Evolutionary conservation across 2,113 vertebrate species (phyloP).

Genomic region (Chaetodon auriga): DNA sequence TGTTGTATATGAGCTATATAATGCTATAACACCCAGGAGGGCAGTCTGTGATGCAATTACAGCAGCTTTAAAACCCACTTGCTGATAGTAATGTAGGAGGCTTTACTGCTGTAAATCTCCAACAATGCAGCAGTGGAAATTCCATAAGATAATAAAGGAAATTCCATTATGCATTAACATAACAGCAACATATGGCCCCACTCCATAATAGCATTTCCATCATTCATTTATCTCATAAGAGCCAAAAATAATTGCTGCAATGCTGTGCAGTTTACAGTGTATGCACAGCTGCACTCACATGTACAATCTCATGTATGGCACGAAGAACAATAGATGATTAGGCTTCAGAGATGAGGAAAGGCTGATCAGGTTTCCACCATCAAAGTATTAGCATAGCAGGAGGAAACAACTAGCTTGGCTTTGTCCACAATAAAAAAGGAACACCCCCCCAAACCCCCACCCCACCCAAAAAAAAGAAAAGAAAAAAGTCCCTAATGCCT

Average conservation of each 20-base stretch:
- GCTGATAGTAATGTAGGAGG: slow-evolving; percentile 28
- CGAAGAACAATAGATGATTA: background rate
- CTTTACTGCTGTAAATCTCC: slow-evolving; percentile 33
- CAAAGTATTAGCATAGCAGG: no score
- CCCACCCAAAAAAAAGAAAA: no score
- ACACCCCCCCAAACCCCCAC: background rate
- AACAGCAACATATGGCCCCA: slow-evolving; percentile 55
- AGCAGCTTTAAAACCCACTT: slow-evolving; percentile 28
- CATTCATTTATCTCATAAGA: slow-evolving; percentile 40
- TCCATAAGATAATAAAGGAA: slow-evolving; percentile 54
- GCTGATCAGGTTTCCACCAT: background rate
- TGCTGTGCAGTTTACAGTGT: slow-evolving; percentile 9
- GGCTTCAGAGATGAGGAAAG: background rate
- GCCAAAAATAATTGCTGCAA: slow-evolving; percentile 36
- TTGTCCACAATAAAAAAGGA: background rate
- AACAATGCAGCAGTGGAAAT: slow-evolving; percentile 14
- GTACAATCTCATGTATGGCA: background rate
- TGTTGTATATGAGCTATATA: slow-evolving; percentile 21
- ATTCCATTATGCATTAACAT: slow-evolving; percentile 53
- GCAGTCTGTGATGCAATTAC: slow-evolving; percentile 17
- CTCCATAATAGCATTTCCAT: slow-evolving; percentile 30
- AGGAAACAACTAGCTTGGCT: background rate
- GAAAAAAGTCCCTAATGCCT: no score
- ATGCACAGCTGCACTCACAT: slow-evolving; percentile 17
- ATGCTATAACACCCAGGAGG: slow-evolving; percentile 19